Conservation (phyloP, 2,797 vertebrate species). For the Esox masquinongy region DNA sequence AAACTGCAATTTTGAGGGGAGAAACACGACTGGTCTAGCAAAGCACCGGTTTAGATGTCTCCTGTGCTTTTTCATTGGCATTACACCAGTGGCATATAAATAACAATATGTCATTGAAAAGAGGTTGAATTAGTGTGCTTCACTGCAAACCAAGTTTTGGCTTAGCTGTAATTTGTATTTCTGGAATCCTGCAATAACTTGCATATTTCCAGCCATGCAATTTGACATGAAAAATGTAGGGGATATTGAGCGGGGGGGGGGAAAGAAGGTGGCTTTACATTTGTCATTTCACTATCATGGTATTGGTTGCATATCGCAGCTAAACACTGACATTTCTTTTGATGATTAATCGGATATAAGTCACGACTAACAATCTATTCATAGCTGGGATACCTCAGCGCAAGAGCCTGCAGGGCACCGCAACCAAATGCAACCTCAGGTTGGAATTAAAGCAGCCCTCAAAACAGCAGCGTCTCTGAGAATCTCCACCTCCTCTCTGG, state of each 20-base stretch:
- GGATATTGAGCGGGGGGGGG: conserved; percentile 20
- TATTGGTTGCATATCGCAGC: background rate
- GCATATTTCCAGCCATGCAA: conserved; percentile 54
- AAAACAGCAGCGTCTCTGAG: background rate
- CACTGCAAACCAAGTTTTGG: conserved; percentile 62
- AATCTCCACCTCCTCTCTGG: background rate
- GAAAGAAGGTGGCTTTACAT: conserved; percentile 18
- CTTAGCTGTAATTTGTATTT: conserved; percentile 60
- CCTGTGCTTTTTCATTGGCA: conserved; percentile 32
- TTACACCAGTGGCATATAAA: conserved; percentile 67
- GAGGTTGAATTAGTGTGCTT: conserved; percentile 57
- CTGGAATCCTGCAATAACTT: conserved; percentile 58
- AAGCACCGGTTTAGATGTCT: conserved; percentile 56
- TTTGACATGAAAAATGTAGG: conserved; percentile 33
- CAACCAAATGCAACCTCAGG: background rate
- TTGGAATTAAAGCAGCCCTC: background rate
- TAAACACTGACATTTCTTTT: background rate
- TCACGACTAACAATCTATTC: background rate
- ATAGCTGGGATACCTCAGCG: background rate
- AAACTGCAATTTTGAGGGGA: conserved; percentile 65
- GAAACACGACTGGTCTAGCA: conserved; percentile 53
- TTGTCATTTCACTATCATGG: conserved; percentile 10
- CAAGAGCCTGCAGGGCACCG: background rate
- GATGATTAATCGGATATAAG: background rate
- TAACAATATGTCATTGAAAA: conserved; percentile 69